A percentile compares a stretch with the other conserved stretches of the same genome.
These are phyloP conservation scores for Crocidura indochinensis DNA, from an alignment of 2,797 vertebrate species.

Conservation along the genomic window DNA sequence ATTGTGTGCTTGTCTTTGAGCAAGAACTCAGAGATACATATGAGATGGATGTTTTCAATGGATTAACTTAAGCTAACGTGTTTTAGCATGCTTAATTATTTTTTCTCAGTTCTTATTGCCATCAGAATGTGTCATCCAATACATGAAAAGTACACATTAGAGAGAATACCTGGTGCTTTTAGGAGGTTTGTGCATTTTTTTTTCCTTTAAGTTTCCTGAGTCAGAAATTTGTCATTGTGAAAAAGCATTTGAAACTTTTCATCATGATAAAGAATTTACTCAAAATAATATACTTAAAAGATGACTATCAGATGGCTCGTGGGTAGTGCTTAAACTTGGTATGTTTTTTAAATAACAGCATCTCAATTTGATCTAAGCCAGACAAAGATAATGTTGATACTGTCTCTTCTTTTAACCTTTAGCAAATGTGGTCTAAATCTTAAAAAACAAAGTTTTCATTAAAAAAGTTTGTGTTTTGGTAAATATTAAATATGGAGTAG, in stretches of 20 bases:
- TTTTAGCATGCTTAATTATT: slow-evolving; percentile 29
- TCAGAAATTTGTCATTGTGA: slow-evolving; percentile 58
- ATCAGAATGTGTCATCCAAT: not conserved
- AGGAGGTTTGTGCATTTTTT: slow-evolving; percentile 39
- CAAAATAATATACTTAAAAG: slow-evolving; percentile 59
- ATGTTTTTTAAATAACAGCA: slow-evolving; percentile 61
- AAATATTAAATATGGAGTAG: not conserved
- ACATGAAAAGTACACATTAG: slow-evolving; percentile 36
- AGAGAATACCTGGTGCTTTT: slow-evolving; percentile 19
- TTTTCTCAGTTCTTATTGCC: slow-evolving; percentile 49
- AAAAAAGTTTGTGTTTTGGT: slow-evolving; percentile 31
- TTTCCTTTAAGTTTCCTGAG: slow-evolving; percentile 19
- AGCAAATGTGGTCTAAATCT: slow-evolving; percentile 22
- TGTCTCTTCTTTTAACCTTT: slow-evolving; percentile 32
- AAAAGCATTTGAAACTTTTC: slow-evolving; percentile 67
- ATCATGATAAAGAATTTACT: slow-evolving; percentile 49
- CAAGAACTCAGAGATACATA: not conserved
- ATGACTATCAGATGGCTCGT: slow-evolving; percentile 59
- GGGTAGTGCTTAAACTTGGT: slow-evolving; percentile 57
- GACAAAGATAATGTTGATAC: slow-evolving; percentile 21
- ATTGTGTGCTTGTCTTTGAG: not conserved
- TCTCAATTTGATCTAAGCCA: slow-evolving; percentile 62
- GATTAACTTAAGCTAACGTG: slow-evolving; percentile 5
- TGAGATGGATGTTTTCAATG: not conserved
- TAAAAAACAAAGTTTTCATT: not conserved